Evolutionary conservation across 2,888 invertebrate species (phyloP).

Genomic region (Mesorhabditis sp.): DNA sequence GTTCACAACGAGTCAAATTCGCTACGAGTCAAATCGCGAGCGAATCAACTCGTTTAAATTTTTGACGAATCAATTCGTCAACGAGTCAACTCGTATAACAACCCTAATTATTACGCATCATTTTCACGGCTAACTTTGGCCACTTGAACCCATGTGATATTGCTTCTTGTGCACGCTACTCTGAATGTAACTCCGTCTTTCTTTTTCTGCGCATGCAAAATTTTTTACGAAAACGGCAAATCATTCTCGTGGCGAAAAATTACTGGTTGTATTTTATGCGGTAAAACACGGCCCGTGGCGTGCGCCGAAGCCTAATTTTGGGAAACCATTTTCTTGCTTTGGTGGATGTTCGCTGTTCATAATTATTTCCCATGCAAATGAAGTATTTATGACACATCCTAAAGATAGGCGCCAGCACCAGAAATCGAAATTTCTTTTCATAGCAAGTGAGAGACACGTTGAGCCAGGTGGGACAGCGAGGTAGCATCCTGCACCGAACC

Average conservation of each 20-base stretch:
- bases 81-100: no score
- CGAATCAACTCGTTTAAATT: no score
- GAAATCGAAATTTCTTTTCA: conserved; percentile 8
- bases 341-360: conserved; percentile 5
- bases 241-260: background rate
- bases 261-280: background rate
- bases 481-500: conserved; percentile 48
- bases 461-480: conserved; percentile 43
- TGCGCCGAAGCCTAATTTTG: background rate
- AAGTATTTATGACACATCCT: background rate
- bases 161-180: conserved; percentile 5
- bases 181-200: background rate
- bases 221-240: background rate
- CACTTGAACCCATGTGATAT: background rate
- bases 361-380: background rate
- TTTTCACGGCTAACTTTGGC: no score
- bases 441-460: conserved; percentile 26
- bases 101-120: no score
- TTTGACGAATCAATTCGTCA: no score
- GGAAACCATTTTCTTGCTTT: conserved; percentile 4
- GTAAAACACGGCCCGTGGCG: background rate
- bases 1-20: no score
- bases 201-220: background rate
- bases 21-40: no score
- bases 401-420: background rate